These are phyloP conservation scores for Atrina japonica DNA, from an alignment of 2,888 invertebrate genomes.

Conservation along the genomic window DNA sequence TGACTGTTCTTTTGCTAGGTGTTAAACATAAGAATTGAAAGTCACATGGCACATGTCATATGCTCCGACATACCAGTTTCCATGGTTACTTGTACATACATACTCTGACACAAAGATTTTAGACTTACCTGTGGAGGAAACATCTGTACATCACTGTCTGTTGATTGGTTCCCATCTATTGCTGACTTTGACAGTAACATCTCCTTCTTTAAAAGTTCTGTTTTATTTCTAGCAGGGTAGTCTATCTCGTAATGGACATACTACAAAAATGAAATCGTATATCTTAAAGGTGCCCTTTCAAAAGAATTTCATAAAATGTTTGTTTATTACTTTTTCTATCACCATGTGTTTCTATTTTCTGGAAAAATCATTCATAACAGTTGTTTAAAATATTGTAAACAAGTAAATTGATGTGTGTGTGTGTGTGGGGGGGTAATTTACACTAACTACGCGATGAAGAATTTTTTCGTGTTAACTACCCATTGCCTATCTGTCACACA, in stretches of 20 bases:
- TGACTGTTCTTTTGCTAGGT: too few relatives aligned
- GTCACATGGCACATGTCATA: too few relatives aligned
- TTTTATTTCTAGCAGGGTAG: slow-evolving; percentile 70
- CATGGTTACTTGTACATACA: too few relatives aligned
- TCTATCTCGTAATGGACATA: slow-evolving; percentile 99
- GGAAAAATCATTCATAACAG: too few relatives aligned
- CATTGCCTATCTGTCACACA: too few relatives aligned
- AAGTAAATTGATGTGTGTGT: too few relatives aligned
- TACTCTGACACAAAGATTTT: not conserved
- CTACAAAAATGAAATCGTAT: slow-evolving; percentile 81
- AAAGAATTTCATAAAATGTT: slow-evolving; percentile 85
- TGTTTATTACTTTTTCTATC: not conserved
- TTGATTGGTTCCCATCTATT: slow-evolving; percentile 46
- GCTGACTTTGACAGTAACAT: slow-evolving; percentile 51
- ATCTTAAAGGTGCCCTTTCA: slow-evolving; percentile 99
- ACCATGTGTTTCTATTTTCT: not conserved
- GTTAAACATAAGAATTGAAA: too few relatives aligned
- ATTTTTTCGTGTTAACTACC: too few relatives aligned
- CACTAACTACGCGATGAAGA: too few relatives aligned
- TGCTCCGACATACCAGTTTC: too few relatives aligned
- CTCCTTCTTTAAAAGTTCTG: slow-evolving; percentile 60
- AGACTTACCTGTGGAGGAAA: slow-evolving; percentile 76
- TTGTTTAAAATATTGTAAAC: too few relatives aligned
- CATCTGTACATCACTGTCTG: slow-evolving; percentile 69
- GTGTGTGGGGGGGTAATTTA: too few relatives aligned